Evolutionary conservation across 1,140 invertebrate species (phyloP).

Genomic region (Catajapyx aquilonaris): DNA sequence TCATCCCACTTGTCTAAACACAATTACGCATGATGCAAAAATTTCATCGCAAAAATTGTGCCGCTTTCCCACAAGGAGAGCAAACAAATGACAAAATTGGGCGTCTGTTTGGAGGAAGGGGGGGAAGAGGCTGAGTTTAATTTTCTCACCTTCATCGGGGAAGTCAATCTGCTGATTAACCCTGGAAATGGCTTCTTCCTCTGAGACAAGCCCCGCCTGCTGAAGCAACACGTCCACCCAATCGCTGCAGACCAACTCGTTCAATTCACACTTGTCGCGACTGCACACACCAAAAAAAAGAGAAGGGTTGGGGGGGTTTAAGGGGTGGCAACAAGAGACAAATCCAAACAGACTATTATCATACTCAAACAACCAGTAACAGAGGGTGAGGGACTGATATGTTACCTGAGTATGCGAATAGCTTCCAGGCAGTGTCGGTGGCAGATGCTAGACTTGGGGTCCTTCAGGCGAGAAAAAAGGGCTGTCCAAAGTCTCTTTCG

Average conservation of each 20-base stretch:
- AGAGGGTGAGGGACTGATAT: too few species aligned
- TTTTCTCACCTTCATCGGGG: too few species aligned
- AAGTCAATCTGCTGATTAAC: constrained; percentile 11
- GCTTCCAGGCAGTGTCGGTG: constrained; percentile 11
- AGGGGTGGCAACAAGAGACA: background rate
- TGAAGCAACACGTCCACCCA: constrained; percentile 39
- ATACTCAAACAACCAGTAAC: too few species aligned
- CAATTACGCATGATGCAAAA: too few species aligned
- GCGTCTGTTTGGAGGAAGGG: background rate
- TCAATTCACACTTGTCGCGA: constrained; percentile 50
- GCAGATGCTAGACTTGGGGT: constrained; percentile 3
- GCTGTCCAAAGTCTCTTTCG: constrained; percentile 9
- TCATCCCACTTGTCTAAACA: too few species aligned
- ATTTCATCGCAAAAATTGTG: too few species aligned
- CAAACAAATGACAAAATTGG: too few species aligned
- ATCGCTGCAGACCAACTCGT: constrained; percentile 40
- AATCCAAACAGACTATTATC: too few species aligned
- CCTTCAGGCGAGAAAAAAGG: constrained; percentile 8
- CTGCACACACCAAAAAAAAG: constrained; percentile 21
- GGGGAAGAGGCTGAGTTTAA: too few species aligned
- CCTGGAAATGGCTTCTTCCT: constrained; percentile 14
- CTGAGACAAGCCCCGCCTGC: constrained; percentile 31
- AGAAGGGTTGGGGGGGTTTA: background rate
- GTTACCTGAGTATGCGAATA: too few species aligned
- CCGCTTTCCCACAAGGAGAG: too few species aligned